Conservation (phyloP, 2,113 vertebrate genomes). For the Colius striatus region DNA sequence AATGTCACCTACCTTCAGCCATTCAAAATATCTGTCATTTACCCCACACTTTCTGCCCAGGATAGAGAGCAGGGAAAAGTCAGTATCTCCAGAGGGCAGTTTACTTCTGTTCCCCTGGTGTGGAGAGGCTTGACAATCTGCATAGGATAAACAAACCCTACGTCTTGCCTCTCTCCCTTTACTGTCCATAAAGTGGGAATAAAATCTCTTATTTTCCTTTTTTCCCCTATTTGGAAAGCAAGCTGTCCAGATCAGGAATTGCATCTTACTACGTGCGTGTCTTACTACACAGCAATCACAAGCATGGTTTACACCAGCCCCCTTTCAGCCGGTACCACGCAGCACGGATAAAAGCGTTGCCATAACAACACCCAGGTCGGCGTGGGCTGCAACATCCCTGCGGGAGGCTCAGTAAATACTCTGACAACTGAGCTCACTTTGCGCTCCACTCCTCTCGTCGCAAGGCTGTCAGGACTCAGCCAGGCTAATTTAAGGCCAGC, state of each 20-base stretch:
- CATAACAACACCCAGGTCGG: slow-evolving; percentile 13
- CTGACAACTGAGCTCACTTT: background rate
- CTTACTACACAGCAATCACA: accelerated
- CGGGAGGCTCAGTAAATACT: background rate
- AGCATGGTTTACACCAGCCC: background rate
- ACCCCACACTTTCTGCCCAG: background rate
- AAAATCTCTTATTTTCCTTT: background rate
- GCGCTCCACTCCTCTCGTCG: background rate
- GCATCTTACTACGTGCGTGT: accelerated
- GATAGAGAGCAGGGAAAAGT: background rate
- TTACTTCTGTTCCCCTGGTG: background rate
- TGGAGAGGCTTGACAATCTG: background rate
- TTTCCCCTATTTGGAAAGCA: background rate
- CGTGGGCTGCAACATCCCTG: background rate
- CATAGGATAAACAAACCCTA: background rate
- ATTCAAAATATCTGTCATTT: background rate
- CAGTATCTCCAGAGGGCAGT: background rate
- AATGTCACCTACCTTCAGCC: background rate
- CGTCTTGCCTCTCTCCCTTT: background rate
- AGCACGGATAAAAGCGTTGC: background rate
- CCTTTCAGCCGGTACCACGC: background rate
- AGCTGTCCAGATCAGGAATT: background rate
- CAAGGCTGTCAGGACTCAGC: background rate
- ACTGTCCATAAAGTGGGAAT: background rate
- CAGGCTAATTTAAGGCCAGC: background rate